Conservation (phyloP, 2,888 invertebrate species). For the Hypomecis punctinalis region DNA sequence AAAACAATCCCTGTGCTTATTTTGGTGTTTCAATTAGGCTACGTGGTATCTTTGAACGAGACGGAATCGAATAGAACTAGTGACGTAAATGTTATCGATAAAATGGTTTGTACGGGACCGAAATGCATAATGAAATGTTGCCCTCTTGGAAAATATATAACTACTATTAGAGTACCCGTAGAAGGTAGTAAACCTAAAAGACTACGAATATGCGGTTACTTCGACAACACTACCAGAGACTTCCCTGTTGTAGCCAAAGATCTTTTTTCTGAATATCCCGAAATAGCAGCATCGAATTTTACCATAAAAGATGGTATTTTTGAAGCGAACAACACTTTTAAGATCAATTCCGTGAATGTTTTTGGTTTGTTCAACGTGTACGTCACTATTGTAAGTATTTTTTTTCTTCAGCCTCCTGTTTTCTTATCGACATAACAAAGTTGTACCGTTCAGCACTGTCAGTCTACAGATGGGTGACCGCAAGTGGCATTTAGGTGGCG, state of each 20-base stretch:
- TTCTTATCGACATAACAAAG: no score
- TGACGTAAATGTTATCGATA: neutral
- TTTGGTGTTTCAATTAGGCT: slow-evolving; percentile 3
- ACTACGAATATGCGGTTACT: neutral
- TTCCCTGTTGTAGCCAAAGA: neutral
- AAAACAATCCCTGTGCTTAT: neutral
- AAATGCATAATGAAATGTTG: slow-evolving; percentile 27
- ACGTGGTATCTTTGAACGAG: neutral
- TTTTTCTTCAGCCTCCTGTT: neutral
- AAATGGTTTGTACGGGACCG: neutral
- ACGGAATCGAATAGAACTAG: neutral
- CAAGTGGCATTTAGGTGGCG: no score
- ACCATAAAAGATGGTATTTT: slow-evolving; percentile 16
- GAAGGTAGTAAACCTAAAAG: neutral
- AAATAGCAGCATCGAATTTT: slow-evolving; percentile 8
- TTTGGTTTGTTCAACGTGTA: slow-evolving; percentile 15
- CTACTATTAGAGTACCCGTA: no score
- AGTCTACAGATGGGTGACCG: no score
- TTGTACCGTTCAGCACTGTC: no score
- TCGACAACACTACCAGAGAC: slow-evolving; percentile 1
- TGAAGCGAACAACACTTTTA: slow-evolving; percentile 5
- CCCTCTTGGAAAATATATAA: slow-evolving; percentile 4
- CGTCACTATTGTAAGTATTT: slow-evolving; percentile 29
- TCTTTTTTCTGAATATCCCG: slow-evolving; percentile 4
- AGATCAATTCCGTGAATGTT: neutral